These are phyloP conservation scores for Anoncus sp. DNA, from an alignment of 2,888 invertebrate genomes.

Conservation along the genomic window DNA sequence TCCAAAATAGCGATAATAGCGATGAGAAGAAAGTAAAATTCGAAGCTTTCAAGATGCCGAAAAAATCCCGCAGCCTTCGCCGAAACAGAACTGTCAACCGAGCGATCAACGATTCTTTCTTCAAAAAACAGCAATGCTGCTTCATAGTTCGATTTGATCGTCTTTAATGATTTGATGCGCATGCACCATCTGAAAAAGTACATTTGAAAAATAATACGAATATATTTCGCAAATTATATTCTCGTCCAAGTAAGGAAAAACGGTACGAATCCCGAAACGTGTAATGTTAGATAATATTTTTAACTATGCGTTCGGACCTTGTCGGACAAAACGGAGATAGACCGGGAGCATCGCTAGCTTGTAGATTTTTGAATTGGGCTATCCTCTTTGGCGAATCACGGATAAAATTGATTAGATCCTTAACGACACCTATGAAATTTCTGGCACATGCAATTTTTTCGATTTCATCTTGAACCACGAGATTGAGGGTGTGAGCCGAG, in stretches of 20 bases:
- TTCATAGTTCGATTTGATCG: constrained; percentile 32
- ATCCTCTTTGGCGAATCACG: constrained; percentile 28
- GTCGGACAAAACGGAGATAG: constrained; percentile 36
- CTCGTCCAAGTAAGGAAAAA: too few species aligned
- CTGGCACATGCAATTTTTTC: background rate
- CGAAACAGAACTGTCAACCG: constrained; percentile 44
- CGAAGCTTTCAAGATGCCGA: constrained; percentile 34
- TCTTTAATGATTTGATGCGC: constrained; percentile 41
- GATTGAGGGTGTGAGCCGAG: constrained; percentile 26
- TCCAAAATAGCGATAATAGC: constrained; percentile 51
- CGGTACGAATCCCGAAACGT: too few species aligned
- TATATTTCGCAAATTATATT: background rate
- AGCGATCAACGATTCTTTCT: constrained; percentile 38
- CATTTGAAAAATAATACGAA: constrained; percentile 4
- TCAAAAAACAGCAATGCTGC: constrained; percentile 41
- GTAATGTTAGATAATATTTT: background rate
- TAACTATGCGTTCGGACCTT: constrained; percentile 4
- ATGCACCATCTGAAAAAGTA: constrained; percentile 38
- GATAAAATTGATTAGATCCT: constrained; percentile 39
- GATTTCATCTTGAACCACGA: constrained; percentile 45
- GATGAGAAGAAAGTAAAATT: constrained; percentile 49
- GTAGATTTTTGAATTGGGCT: constrained; percentile 11
- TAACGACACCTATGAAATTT: constrained; percentile 32
- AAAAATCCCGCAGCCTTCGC: constrained; percentile 56
- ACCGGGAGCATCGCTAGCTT: constrained; percentile 20